Evolutionary conservation across 2,888 invertebrate species (phyloP), one percentile per base, ranked within the genome.

Genomic region (Petrolisthes manimaculis): DNA sequence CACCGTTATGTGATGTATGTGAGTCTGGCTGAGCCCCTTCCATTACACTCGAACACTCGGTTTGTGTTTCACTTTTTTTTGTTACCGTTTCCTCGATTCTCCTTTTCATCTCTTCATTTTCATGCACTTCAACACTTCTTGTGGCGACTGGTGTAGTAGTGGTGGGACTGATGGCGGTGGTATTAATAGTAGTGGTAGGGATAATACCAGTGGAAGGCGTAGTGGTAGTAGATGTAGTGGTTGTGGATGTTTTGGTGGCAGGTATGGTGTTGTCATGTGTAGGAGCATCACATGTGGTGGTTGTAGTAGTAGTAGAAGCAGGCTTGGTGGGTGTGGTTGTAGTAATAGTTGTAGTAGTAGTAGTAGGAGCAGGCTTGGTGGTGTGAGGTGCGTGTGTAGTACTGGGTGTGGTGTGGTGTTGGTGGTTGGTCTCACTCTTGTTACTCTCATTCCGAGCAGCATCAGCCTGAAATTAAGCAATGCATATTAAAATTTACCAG

Each of bases 391-490:
- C 14, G 12, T 53, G 71, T 53, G 81, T 74, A 54, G 74, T 74
- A 18, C 74, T 86, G 56, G 81, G 80, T 6, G 86, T 81, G 74
- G 74, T 83, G 56, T 61, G 82, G 82, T 61, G 82, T 18, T 51
- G 56, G 82, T 18, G 61, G 61, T 21, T 6, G 86, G 71, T 53
- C 54, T 83, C 51, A 21, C 71, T 86, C 21, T 80, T 67, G 24
- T 56, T 51, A 8, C 71, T 84, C 54, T 79, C 88, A 53, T 53
- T 81, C 18, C 84, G 53, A 14, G 88, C 88, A 75, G 80, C 81
- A 6, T 88, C 88, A 77, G 88, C 88, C 88, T 88, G 71, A 9
- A 71, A 71, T 18, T n/a, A n/a, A 71, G 71, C 6, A 61, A 18
- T 14, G 61, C 61, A 37, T 37, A 37, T 61, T 61, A 61, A 61